Percentiles rank a stretch among this genome's conserved stretches.
Evolutionary conservation across 2,113 vertebrate genomes (phyloP).

Genomic region (Steatornis caripensis): DNA sequence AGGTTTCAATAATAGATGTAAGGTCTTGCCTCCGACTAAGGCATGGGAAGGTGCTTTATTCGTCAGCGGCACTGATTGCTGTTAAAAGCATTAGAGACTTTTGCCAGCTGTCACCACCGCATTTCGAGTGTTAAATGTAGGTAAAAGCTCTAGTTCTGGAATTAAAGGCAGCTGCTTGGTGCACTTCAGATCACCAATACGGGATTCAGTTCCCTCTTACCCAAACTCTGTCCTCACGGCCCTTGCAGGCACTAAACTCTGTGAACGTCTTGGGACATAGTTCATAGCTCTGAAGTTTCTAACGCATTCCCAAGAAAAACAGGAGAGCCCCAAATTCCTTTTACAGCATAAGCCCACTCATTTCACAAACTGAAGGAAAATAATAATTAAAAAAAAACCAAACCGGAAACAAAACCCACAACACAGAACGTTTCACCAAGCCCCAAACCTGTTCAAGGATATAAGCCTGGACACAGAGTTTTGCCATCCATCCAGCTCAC

Average conservation of each 20-base stretch:
- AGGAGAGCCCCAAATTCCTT: not conserved
- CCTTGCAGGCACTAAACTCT: not conserved
- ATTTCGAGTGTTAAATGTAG: fast-evolving
- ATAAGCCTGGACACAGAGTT: fast-evolving
- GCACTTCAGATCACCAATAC: not conserved
- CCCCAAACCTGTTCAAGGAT: not conserved
- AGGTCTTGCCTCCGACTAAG: not conserved
- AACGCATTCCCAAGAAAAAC: not conserved
- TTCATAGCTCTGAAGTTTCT: not conserved
- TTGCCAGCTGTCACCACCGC: not conserved
- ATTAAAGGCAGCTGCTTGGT: not conserved
- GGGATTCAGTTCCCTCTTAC: not conserved
- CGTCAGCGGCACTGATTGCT: not conserved
- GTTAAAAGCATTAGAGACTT: not conserved
- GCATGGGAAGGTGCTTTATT: not conserved
- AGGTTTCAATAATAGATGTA: not conserved
- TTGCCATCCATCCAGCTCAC: not conserved
- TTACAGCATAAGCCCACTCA: not conserved
- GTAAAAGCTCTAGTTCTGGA: not conserved
- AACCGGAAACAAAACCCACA: not conserved
- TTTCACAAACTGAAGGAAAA: not conserved
- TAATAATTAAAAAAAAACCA: not conserved
- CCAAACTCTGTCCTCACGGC: not conserved
- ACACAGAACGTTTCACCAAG: not conserved
- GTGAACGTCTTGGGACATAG: not conserved